These are phyloP conservation scores for Andricus grossulariae DNA, from an alignment of 1,140 invertebrate genomes.

Conservation along the genomic window DNA sequence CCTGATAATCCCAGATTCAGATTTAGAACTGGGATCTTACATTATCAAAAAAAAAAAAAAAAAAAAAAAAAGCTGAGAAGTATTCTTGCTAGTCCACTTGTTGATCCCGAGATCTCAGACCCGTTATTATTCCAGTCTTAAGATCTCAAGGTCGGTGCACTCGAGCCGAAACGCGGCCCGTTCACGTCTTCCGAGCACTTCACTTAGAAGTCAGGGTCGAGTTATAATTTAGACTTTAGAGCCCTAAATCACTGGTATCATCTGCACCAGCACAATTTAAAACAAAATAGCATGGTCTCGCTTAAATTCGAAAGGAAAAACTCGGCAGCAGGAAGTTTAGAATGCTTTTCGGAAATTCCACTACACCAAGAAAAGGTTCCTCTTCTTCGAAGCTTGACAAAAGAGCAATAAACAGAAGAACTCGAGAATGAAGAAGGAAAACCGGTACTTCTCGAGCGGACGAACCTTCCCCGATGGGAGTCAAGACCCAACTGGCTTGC, in stretches of 20 bases:
- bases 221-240: too few relatives aligned
- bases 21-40: too few relatives aligned
- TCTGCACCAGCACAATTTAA: too few relatives aligned
- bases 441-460: slow-evolving; percentile 2
- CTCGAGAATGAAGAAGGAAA: slow-evolving; percentile 16
- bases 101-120: slow-evolving; percentile 29
- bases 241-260: too few relatives aligned
- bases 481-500: slow-evolving; percentile 71
- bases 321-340: too few relatives aligned
- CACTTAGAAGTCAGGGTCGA: background rate
- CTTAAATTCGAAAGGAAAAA: too few relatives aligned
- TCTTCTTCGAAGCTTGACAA: too few relatives aligned
- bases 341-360: too few relatives aligned
- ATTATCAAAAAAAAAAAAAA: too few relatives aligned
- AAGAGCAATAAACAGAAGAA: slow-evolving; percentile 35
- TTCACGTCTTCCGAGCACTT: background rate
- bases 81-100: slow-evolving; percentile 23
- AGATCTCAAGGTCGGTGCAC: slow-evolving; percentile 30
- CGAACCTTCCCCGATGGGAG: slow-evolving; percentile 69
- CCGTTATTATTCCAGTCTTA: slow-evolving; percentile 30
- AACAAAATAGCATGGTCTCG: too few relatives aligned
- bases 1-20: background rate
- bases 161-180: slow-evolving; percentile 26
- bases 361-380: too few relatives aligned
- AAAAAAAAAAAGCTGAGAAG: background rate